Conservation (phyloP, 2,888 invertebrate genomes). For the Drosophila kanekoi region DNA sequence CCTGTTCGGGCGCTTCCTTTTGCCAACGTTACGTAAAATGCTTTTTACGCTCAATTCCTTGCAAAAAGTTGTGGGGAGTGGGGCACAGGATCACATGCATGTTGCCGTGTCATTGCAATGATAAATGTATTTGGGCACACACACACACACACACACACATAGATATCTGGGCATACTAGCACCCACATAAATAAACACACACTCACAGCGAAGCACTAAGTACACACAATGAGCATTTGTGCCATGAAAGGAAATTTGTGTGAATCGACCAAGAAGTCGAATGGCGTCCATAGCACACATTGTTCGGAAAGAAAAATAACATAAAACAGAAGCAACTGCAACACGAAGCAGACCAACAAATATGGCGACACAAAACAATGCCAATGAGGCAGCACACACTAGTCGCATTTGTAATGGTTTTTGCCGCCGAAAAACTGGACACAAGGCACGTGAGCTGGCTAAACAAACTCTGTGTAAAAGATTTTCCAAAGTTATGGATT, state of each 20-base stretch:
- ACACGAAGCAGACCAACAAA: slow-evolving; percentile 13
- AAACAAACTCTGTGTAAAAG: slow-evolving; percentile 25
- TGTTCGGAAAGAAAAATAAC: slow-evolving; percentile 8
- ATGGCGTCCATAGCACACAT: slow-evolving; percentile 9
- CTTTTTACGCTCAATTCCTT: slow-evolving; percentile 46
- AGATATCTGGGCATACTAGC: slow-evolving; percentile 12
- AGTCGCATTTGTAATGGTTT: slow-evolving; percentile 4
- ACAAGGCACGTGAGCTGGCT: slow-evolving; percentile 66
- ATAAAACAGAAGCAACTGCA: slow-evolving; percentile 17
- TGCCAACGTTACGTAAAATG: slow-evolving; percentile 61
- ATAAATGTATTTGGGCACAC: slow-evolving; percentile 74
- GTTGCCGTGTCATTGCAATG: slow-evolving; percentile 76
- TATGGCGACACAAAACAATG: slow-evolving; percentile 46
- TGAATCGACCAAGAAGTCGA: slow-evolving; percentile 40
- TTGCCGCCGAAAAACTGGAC: slow-evolving; percentile 12
- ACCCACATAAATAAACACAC: slow-evolving; percentile 9
- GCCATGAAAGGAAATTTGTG: slow-evolving; percentile 68
- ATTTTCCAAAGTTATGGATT: slow-evolving; percentile 28
- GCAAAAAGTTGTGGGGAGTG: slow-evolving; percentile 16
- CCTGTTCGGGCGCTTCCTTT: slow-evolving; percentile 22
- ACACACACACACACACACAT: slow-evolving; percentile 23
- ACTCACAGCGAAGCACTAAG: slow-evolving; percentile 30
- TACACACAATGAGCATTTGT: slow-evolving; percentile 50
- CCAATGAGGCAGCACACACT: slow-evolving; percentile 19
- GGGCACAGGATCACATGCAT: slow-evolving; percentile 45